Evolutionary conservation across 2,113 vertebrate species (phyloP).

Genomic region (Clarias macrocephalus): DNA sequence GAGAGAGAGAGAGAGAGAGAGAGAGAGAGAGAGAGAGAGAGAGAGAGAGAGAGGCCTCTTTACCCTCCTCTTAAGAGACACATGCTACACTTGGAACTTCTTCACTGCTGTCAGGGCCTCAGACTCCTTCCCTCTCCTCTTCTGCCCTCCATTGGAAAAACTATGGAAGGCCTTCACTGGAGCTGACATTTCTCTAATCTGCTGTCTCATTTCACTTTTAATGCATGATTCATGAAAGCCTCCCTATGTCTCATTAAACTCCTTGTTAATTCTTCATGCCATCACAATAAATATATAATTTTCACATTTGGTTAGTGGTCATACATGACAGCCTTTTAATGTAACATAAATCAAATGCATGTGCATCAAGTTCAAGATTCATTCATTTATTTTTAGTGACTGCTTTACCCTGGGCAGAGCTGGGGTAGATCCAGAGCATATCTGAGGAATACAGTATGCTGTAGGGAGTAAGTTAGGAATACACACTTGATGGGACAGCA

Average conservation of each 20-base stretch:
- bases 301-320: background rate
- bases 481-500: background rate
- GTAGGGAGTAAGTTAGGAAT: background rate
- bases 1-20: background rate
- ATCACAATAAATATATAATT: background rate
- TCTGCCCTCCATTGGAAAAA: constrained; percentile 78
- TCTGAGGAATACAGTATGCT: background rate
- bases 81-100: constrained; percentile 23
- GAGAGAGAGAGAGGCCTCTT: background rate
- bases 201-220: constrained; percentile 18
- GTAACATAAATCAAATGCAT: background rate
- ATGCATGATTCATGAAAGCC: constrained; percentile 17
- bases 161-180: constrained; percentile 53
- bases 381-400: background rate
- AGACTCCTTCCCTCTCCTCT: constrained; percentile 71
- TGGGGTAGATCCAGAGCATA: background rate
- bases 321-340: background rate
- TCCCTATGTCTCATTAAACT: constrained; percentile 6
- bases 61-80: constrained; percentile 28
- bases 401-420: background rate
- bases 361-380: background rate
- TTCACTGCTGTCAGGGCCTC: constrained; percentile 11
- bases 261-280: constrained; percentile 7
- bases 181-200: constrained; percentile 12
- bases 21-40: constrained; percentile 1